Conservation (phyloP, 2,888 invertebrate genomes). For the Pterostichus niger region DNA sequence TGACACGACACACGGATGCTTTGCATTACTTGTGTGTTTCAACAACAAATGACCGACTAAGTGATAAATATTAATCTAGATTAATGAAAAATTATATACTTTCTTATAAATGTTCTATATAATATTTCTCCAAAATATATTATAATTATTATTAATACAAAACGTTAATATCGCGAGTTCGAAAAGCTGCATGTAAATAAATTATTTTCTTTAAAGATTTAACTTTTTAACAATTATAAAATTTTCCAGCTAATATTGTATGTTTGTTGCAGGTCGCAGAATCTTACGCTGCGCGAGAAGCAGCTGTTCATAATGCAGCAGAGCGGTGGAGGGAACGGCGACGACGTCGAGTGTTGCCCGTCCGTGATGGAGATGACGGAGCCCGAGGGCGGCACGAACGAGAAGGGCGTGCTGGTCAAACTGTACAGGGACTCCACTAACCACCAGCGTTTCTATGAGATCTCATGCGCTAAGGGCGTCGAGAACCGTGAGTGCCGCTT, state of each 20-base stretch:
- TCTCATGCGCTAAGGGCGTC: constrained; percentile 86
- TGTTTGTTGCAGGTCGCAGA: constrained; percentile 73
- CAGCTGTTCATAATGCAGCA: constrained; percentile 80
- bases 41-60: no score
- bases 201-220: no score
- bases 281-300: constrained; percentile 83
- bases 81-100: no score
- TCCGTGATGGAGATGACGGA: constrained; percentile 87
- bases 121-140: no score
- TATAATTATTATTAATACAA: no score
- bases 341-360: constrained; percentile 88
- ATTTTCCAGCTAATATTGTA: background rate
- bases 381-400: constrained; percentile 88
- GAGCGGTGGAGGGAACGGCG: constrained; percentile 73
- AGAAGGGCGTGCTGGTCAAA: constrained; percentile 85
- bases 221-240: background rate
- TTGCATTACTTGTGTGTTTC: no score
- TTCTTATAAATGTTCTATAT: no score
- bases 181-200: no score
- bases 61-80: no score
- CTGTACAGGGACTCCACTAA: constrained; percentile 86
- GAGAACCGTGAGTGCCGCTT: constrained; percentile 87
- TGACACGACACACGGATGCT: no score
- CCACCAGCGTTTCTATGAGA: constrained; percentile 87
- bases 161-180: no score